Evolutionary conservation across 2,113 vertebrate genomes (phyloP), one percentile per base, ranked within the genome.

Genomic region (Carollia perspicillata): DNA sequence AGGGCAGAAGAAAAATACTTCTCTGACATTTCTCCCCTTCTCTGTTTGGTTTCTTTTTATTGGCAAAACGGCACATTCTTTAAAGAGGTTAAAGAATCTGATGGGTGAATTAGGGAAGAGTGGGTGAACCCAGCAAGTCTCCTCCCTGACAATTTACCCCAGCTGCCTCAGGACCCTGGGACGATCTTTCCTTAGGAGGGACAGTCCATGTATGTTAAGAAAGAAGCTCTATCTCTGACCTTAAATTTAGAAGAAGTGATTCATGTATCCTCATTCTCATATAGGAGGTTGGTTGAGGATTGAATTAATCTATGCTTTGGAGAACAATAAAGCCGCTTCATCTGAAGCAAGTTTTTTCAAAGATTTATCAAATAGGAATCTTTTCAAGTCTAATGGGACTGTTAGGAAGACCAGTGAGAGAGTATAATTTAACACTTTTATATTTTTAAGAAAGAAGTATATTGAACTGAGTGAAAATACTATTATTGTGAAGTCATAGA

Each of bases 401-500:
- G 1, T 89, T 83, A 92, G 78, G 18, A 92, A 90, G 71, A 95
- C 35, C 20, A 53, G 16, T 47, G 90, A 85, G 53, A 86, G 12
- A 55, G 72, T 72, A 7, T 49, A 80, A 5, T 87, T 96, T 40
- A 88, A 58, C 53, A 93, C 65, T 55, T 77, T 77, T 30, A 92
- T 42, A 89, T 83, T 89, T 81, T 69, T 74, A 74, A 71, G 53
- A 28, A 81, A 78, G 79, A 85, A 79, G 63, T 35, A 90, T 44
- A 47, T 90, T 92, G 71, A 74, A 92, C 47, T 88, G 63, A 93
- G 12, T 55, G 33, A 92, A 90, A 90, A 88, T 60, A 90, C 42
- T 88, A 71, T 93, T 88, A 90, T 77, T 94, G 53, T 69, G 68
- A 93, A 95, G 63, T 49, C 77, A 83, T 55, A 90, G 65, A 89